Conservation (phyloP, 1,140 invertebrate genomes). For the Rhopalosiphum padi region DNA sequence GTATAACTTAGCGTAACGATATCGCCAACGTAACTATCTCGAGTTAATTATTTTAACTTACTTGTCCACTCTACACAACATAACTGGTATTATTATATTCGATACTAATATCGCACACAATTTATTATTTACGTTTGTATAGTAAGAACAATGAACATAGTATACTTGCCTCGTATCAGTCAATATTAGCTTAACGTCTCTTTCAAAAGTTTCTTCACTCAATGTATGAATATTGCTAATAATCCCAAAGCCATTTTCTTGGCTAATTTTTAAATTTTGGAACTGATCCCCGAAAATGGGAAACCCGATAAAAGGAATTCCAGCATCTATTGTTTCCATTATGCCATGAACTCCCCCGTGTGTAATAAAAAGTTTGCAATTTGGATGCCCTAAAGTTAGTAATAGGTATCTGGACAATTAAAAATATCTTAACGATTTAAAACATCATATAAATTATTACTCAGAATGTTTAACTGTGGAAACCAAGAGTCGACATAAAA, state of each 20-base stretch:
- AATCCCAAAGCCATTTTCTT: slow-evolving; percentile 24
- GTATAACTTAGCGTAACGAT: neutral
- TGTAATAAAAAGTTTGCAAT: slow-evolving; percentile 66
- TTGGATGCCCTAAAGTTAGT: slow-evolving; percentile 63
- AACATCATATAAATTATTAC: slow-evolving; percentile 9
- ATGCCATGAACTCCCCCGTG: slow-evolving; percentile 68
- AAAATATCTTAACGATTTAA: neutral
- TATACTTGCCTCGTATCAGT: slow-evolving; percentile 4
- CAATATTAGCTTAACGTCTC: neutral
- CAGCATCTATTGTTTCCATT: slow-evolving; percentile 66
- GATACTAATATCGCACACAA: no score
- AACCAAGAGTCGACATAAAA: slow-evolving; percentile 55
- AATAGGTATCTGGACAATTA: neutral
- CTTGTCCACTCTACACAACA: neutral
- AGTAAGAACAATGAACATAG: neutral
- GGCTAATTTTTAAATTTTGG: slow-evolving; percentile 52
- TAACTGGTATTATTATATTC: no score
- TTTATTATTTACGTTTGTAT: neutral
- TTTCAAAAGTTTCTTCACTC: slow-evolving; percentile 18
- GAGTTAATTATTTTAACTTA: neutral
- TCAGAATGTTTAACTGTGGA: slow-evolving; percentile 47
- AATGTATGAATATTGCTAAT: slow-evolving; percentile 1
- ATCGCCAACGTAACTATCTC: no score
- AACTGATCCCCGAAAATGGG: slow-evolving; percentile 65
- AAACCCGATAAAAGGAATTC: slow-evolving; percentile 66